Base-by-base conservation (phyloP, 2,888 invertebrate genomes). In the Ophion obscuratus region DNA sequence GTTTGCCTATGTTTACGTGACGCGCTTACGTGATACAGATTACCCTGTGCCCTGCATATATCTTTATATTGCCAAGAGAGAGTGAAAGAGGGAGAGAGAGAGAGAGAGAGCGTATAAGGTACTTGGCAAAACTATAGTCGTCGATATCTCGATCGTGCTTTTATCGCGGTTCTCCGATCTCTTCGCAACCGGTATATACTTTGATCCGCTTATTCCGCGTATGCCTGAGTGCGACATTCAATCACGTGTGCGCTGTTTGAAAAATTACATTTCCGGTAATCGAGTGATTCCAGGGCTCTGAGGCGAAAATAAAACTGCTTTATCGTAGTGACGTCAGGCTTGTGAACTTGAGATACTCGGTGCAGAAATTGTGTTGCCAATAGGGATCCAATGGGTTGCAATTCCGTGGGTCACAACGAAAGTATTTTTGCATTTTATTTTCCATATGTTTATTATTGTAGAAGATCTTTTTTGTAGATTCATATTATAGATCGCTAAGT, bases 1-100 rank as follows among this genome's bases (percentile, higher is more conserved):
- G 47, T 75, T 75, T 80, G 66, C 76, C 71, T 66, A 73, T 81
- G 76, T 84, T 84, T 81, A 84, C 81, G 84, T 81, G 81, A 84
- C 73, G 81, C 73, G 77, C 67, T 84, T 84, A 62, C 84, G 67
- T 81, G 84, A 84, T 84, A 84, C 47, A 77, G 57, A 66, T 66
- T 44, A 71, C 59, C 31, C n/a, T 36, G 36, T 2, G 31, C 36
- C 9, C 76, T 31, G 44, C 64, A 31, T 27, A 76, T 76, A 31
- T 61, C 71, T 40, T 44, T 59, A 36, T 57, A 14, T 61, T 73
- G 61, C 40, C 47, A 44, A 40, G 40, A n/a, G 57, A 62, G 36
- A 76, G 24, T 66, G 47, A 66, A 6, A 57, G 40, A 53, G 53
- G 7, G 57, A 64, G 47, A 44, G 24, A 68, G 53, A 67, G 31